Percentiles rank a stretch among this genome's conserved stretches.
These are phyloP conservation scores for Eristalinus sepulchralis DNA, from an alignment of 2,888 invertebrate genomes.

Conservation along the genomic window DNA sequence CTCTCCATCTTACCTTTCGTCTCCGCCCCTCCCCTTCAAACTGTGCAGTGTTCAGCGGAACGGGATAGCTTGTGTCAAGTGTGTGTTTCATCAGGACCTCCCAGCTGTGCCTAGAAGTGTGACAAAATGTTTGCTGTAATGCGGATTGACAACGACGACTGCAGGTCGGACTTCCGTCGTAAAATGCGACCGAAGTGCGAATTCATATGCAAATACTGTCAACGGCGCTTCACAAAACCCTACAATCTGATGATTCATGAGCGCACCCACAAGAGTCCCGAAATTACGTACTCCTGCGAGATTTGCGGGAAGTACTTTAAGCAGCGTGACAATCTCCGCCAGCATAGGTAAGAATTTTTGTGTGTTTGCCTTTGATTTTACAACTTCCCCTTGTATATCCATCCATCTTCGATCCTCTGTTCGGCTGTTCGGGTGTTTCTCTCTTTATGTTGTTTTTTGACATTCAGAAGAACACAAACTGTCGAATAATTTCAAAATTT, in stretches of 20 bases:
- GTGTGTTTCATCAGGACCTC: conserved; percentile 21
- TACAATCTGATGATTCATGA: conserved; percentile 99
- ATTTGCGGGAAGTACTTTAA: conserved; percentile 99
- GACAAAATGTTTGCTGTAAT: conserved; percentile 93
- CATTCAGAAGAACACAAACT: not conserved
- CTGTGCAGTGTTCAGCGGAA: not conserved
- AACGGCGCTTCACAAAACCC: conserved; percentile 97
- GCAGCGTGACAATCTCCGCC: conserved; percentile 96
- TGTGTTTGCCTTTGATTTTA: not conserved
- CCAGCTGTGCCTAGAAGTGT: conserved; percentile 52
- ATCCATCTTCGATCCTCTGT: not conserved
- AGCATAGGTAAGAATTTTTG: conserved; percentile 90
- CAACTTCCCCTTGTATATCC: not conserved
- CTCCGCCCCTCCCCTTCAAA: not conserved
- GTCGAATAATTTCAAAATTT: not conserved
- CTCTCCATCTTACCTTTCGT: not conserved
- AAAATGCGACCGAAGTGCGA: conserved; percentile 97
- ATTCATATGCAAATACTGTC: conserved; percentile 99
- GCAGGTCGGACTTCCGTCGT: conserved; percentile 92
- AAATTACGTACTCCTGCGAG: conserved; percentile 98
- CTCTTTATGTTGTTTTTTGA: not conserved
- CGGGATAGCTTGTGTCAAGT: not conserved
- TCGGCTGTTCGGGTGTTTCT: not conserved
- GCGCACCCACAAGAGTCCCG: conserved; percentile 97
- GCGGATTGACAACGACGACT: conserved; percentile 93